Percentiles rank a stretch among this genome's conserved stretches.
Evolutionary conservation across 2,888 invertebrate genomes (phyloP).

Genomic region (Thymelicus acteon): DNA sequence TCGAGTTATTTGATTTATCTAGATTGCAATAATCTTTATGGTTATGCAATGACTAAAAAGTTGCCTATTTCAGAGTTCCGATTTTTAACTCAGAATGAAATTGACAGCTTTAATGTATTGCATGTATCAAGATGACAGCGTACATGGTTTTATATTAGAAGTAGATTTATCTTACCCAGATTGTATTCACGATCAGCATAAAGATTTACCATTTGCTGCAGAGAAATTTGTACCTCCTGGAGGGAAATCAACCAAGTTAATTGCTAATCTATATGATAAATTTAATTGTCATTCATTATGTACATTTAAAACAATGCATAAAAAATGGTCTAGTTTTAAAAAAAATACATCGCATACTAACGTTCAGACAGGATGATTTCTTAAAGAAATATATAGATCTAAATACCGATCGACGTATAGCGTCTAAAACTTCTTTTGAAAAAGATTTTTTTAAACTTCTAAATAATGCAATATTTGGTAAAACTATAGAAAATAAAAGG

Average conservation of each 20-base stretch:
- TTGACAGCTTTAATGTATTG: neutral
- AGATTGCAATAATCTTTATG: conserved; percentile 54
- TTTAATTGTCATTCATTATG: conserved; percentile 7
- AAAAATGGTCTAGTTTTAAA: conserved; percentile 10
- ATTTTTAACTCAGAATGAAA: conserved; percentile 1
- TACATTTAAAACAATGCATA: conserved; percentile 9
- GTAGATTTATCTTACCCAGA: conserved; percentile 3
- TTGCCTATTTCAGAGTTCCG: conserved; percentile 1
- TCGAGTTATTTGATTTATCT: conserved; percentile 44
- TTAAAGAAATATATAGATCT: conserved; percentile 2
- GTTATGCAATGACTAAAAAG: conserved; percentile 45
- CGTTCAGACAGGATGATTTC: neutral
- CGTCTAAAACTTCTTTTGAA: conserved; percentile 41
- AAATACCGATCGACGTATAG: neutral
- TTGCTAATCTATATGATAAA: conserved; percentile 16
- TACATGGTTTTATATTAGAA: conserved; percentile 9
- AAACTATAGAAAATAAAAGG: conserved; percentile 34
- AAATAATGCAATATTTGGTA: conserved; percentile 36
- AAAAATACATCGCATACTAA: conserved; percentile 6
- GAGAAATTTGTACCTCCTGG: conserved; percentile 3
- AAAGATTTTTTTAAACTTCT: conserved; percentile 40
- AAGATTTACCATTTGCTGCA: conserved; percentile 3
- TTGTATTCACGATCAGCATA: conserved; percentile 4
- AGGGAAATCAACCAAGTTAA: no score
- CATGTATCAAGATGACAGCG: neutral